Conservation (phyloP, 2,888 invertebrate species). For the Clitarchus hookeri region DNA sequence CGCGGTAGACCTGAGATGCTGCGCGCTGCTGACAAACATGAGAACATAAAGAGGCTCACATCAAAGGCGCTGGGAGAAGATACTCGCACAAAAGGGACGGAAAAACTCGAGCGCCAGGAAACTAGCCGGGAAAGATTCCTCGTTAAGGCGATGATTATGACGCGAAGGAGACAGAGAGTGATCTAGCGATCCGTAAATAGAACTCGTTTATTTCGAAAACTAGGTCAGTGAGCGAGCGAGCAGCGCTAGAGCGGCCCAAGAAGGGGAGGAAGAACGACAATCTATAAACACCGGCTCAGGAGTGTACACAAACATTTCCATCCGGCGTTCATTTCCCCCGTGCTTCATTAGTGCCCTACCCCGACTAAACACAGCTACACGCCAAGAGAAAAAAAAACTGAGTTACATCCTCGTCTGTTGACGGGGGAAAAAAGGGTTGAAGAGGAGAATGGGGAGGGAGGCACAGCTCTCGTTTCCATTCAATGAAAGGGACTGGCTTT, state of each 20-base stretch:
- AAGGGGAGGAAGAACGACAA: background rate
- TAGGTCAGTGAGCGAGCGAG: background rate
- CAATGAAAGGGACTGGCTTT: background rate
- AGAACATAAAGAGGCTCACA: background rate
- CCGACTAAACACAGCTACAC: conserved; percentile 7
- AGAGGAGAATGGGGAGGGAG: background rate
- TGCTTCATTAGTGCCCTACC: background rate
- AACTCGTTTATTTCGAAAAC: background rate
- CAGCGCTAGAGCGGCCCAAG: background rate
- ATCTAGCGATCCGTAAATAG: background rate
- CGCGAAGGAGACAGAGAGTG: background rate
- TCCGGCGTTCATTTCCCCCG: background rate
- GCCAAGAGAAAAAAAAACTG: background rate
- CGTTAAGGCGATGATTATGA: background rate
- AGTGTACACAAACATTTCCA: conserved; percentile 1
- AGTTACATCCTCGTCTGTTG: background rate
- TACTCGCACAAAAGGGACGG: too few relatives aligned
- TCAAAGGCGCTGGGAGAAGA: too few relatives aligned
- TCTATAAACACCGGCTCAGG: background rate
- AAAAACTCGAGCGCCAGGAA: background rate
- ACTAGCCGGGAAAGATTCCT: background rate
- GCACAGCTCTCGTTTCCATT: background rate
- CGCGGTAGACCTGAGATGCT: background rate
- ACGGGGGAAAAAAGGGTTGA: background rate
- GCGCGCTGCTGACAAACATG: background rate